These are phyloP conservation scores for Diachasma alloeum DNA, from an alignment of 1,140 invertebrate species.

Conservation along the genomic window DNA sequence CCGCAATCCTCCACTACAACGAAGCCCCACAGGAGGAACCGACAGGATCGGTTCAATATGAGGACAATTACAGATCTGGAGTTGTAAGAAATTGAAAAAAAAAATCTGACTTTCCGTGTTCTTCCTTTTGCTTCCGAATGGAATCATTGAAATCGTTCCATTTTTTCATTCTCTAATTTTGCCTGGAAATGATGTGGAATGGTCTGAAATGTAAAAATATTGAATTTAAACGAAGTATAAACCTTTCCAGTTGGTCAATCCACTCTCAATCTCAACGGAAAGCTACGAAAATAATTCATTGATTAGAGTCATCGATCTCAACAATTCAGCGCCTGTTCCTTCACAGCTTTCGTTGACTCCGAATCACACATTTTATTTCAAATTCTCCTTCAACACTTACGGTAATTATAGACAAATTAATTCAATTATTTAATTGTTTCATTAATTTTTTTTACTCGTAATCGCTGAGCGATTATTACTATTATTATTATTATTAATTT, in stretches of 20 bases:
- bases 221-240: background rate
- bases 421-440: background rate
- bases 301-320: constrained; percentile 29
- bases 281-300: constrained; percentile 30
- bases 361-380: constrained; percentile 31
- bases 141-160: too few relatives aligned
- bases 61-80: constrained; percentile 32
- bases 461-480: too few relatives aligned
- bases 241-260: constrained; percentile 33
- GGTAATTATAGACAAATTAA: constrained; percentile 19
- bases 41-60: constrained; percentile 30
- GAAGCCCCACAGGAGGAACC: constrained; percentile 24
- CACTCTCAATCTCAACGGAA: constrained; percentile 9
- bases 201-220: too few relatives aligned
- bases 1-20: constrained; percentile 59
- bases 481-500: too few relatives aligned
- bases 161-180: too few relatives aligned
- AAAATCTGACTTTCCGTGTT: background rate
- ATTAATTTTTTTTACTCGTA: too few relatives aligned
- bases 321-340: constrained; percentile 9
- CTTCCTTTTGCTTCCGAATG: too few relatives aligned
- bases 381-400: constrained; percentile 31
- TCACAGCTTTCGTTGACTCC: constrained; percentile 25
- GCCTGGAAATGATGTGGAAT: too few relatives aligned
- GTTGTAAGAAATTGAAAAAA: constrained; percentile 23